Base-by-base conservation (phyloP, 2,797 vertebrate genomes). In the Arvicola amphibius region DNA sequence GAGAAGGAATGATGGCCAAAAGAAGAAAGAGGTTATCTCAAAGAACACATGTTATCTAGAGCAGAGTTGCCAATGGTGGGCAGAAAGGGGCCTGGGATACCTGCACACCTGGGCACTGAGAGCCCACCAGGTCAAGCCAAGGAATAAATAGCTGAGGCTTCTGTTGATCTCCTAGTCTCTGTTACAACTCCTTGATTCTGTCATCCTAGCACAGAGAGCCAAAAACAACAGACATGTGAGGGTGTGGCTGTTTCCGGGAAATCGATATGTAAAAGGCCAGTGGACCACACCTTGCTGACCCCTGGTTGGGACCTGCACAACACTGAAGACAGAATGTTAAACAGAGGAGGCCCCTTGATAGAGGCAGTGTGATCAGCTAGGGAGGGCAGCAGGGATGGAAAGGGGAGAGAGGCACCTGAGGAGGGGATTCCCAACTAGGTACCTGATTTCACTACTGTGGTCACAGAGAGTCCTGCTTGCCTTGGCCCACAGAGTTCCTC, bases 371-470 rank as follows among this genome's bases (percentile, higher is more conserved):
- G 46, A 16, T n/a, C 48, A 53, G n/a, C 51, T 23, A 6, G 12
- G 7, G 5, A 53, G 37, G 12, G 67, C n/a, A 73, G 61, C 13
- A n/a, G 71, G 48, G 11, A 27, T 16, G 13, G 37, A 11, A 32
- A 59, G 12, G 8, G 27, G 63, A 79, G 1, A 4, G 53, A 21
- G 27, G 25, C 17, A n/a, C 17, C 56, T 17, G 46, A 19, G 51
- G 59, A 43, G 91, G 4, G 4, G 59, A 25, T 3, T 3, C 0
- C 21, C 43, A 17, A 21, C 21, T 14, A 21, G 53, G 34, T 16
- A 0, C 76, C 1, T 1, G 8, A 32, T 34, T 32, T 43, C n/a
- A 74, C 16, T 2, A 5, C 37, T 16, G 25, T 1, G 25, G 51
- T 11, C 71, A 27, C 2, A 46, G 1, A 69, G 53, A 48, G 12